Evolutionary conservation across 2,888 invertebrate species (phyloP).

Genomic region (Calephelis perditalis): DNA sequence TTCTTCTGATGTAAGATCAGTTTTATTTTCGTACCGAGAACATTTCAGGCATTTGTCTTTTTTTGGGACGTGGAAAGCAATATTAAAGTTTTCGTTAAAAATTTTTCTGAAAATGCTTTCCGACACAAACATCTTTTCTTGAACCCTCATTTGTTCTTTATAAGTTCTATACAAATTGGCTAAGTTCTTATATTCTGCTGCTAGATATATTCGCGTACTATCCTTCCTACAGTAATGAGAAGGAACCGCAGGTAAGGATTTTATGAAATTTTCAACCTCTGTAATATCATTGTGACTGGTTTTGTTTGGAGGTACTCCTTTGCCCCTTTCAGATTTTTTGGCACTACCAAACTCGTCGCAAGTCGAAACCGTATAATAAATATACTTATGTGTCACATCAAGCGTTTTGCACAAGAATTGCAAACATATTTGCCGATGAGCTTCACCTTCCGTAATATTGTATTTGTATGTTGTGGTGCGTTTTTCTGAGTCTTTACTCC

Average conservation of each 20-base stretch:
- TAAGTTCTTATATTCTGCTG: conserved; percentile 22
- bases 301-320: conserved; percentile 20
- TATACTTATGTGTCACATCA: conserved; percentile 21
- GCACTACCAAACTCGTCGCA: conserved; percentile 14
- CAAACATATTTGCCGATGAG: conserved; percentile 23
- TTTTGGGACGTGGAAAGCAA: conserved; percentile 29
- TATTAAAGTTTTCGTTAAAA: conserved; percentile 29
- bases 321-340: conserved; percentile 23
- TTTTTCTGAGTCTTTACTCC: conserved; percentile 16
- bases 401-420: conserved; percentile 24
- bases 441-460: conserved; percentile 27
- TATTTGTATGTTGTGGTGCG: conserved; percentile 20
- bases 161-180: conserved; percentile 25
- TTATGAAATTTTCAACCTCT: conserved; percentile 18
- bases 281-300: conserved; percentile 17
- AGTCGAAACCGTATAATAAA: conserved; percentile 21
- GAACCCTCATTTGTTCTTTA: conserved; percentile 18
- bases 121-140: conserved; percentile 23
- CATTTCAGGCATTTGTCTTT: conserved; percentile 33
- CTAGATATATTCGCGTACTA: conserved; percentile 21
- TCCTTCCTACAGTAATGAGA: conserved; percentile 27
- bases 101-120: conserved; percentile 28
- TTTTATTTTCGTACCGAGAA: conserved; percentile 16
- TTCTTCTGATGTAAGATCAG: background rate
- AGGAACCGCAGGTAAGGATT: conserved; percentile 23